Evolutionary conservation across 2,888 invertebrate species (phyloP), one percentile per base, ranked within the genome.

Genomic region (Rhamnusium bicolor): DNA sequence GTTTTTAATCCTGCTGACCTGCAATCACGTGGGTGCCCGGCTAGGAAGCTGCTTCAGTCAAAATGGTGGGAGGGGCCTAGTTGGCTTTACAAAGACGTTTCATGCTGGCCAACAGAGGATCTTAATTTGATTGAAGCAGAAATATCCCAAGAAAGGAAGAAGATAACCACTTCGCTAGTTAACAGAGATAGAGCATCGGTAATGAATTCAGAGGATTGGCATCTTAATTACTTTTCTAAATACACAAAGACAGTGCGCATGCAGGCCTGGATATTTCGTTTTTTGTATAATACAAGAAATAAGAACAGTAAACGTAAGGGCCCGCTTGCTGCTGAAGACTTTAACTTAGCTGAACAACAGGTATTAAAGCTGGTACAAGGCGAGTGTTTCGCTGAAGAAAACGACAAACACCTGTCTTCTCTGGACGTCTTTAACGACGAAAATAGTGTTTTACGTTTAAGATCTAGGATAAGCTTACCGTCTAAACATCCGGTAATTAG

Each of bases 41-140:
- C 60, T 3, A 46, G 27, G 18, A 7, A 51, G 19, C 32, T 72
- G 14, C 19, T 61, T n/a, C 4, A 51, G 2, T 60, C 32, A 14
- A 61, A 56, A 61, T 72, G 73, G 63, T 72, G 73, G 63, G 58
- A 63, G 65, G 69, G 67, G 7, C 72, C 72, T 16, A 16, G 18
- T 2, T 72, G 68, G 69, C 40, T 61, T 5, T 29, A 19, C 10
- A 32, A 65, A 16, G 27, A 24, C 10, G 19, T 12, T 18, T 6
- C 8, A 27, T 2, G 7, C 8, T 71, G 54, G 68, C 68, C 69
- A 12, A 6, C 12, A 6, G 46, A 54, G 18, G 47, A 19, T n/a
- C 24, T 51, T 12, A 4, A 6, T 54, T 54, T 1, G 12, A 40
- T 7, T 6, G 58, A 58, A 32, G 49, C 16, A 2, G 47, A 58